phyloP scores from a whole-genome alignment of 2,797 vertebrate genomes.

The Setipinna tenuifilis region DNA sequence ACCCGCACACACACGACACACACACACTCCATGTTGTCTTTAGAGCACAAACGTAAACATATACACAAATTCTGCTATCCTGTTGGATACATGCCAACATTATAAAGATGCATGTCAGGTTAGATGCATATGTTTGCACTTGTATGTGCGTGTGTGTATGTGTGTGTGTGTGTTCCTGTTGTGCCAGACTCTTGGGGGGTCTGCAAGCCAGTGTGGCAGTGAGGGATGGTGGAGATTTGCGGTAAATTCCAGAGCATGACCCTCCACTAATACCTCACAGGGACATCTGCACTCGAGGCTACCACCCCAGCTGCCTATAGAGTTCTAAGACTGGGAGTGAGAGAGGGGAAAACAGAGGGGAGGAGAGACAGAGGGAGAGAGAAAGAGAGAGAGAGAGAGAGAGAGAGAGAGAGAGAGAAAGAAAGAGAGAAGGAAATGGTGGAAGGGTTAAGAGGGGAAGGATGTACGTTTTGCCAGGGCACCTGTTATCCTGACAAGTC shows the following conservation, averaged over 20 bases:
- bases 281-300: slow-evolving; percentile 3
- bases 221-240: slow-evolving; percentile 23
- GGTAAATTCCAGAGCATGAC: slow-evolving; percentile 23
- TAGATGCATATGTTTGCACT: slow-evolving; percentile 8
- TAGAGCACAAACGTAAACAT: background rate
- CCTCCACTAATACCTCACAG: slow-evolving; percentile 24
- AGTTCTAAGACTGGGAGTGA: background rate
- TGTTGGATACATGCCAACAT: background rate
- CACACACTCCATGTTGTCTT: background rate
- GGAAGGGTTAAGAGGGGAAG: background rate
- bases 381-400: slow-evolving; percentile 24
- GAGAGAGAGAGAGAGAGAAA: slow-evolving; percentile 20
- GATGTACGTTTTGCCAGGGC: background rate
- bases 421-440: background rate
- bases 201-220: background rate
- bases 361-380: background rate
- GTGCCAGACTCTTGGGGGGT: slow-evolving; percentile 22
- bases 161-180: background rate
- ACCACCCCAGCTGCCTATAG: slow-evolving; percentile 13
- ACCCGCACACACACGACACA: background rate
- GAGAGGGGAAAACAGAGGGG: background rate
- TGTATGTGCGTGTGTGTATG: background rate
- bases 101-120: slow-evolving; percentile 18
- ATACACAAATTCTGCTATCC: background rate
- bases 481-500: slow-evolving; percentile 1